Conservation (phyloP, 2,888 invertebrate species). For the Leuctra nigra region DNA sequence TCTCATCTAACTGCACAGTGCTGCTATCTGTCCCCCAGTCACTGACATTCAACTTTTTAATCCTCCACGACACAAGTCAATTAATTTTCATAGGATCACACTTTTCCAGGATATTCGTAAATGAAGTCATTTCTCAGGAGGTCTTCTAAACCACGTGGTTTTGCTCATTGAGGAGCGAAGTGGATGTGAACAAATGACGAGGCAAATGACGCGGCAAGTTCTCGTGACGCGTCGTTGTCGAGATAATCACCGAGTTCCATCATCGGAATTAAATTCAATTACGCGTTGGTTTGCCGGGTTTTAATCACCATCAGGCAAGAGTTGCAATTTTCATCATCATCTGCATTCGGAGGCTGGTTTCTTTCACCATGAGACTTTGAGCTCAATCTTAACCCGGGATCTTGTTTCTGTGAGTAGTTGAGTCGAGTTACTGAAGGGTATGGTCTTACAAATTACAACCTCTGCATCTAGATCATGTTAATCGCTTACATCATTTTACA, state of each 20-base stretch:
- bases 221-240: neutral
- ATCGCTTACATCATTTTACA: too few species aligned
- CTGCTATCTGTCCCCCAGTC: neutral
- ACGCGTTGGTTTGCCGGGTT: slow-evolving; percentile 9
- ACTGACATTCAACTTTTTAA: slow-evolving; percentile 9
- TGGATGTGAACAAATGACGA: slow-evolving; percentile 9
- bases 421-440: too few species aligned
- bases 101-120: too few species aligned
- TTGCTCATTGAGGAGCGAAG: too few species aligned
- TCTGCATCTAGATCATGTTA: too few species aligned
- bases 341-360: too few species aligned
- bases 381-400: too few species aligned
- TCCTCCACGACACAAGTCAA: neutral
- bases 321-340: slow-evolving; percentile 12
- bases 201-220: slow-evolving; percentile 7
- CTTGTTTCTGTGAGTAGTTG: too few species aligned
- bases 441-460: too few species aligned
- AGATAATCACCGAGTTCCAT: slow-evolving; percentile 3
- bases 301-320: neutral
- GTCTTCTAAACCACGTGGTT: too few species aligned
- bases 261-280: slow-evolving; percentile 19
- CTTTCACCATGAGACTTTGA: too few species aligned
- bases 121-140: too few species aligned
- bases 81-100: neutral
- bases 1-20: slow-evolving; percentile 9